These are phyloP conservation scores for Ramazzottius varieornatus DNA, from an alignment of 2,888 invertebrate species.

Conservation along the genomic window DNA sequence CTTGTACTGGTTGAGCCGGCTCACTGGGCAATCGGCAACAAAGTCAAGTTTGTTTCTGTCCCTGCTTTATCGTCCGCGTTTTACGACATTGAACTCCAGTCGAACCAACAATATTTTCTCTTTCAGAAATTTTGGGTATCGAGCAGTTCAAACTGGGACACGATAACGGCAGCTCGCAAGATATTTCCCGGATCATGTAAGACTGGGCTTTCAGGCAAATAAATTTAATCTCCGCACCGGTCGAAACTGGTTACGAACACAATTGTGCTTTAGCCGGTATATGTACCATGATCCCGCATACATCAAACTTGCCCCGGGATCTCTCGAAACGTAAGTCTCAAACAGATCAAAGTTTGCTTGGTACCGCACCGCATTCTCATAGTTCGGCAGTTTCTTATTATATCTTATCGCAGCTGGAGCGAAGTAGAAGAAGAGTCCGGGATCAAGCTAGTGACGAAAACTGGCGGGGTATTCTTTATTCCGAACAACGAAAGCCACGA, in stretches of 20 bases:
- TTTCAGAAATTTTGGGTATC: constrained; percentile 16
- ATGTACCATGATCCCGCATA: constrained; percentile 18
- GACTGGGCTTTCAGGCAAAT: too few species aligned
- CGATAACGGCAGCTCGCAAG: constrained; percentile 20
- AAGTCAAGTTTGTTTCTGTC: not conserved
- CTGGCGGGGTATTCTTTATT: constrained; percentile 15
- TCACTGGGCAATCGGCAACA: not conserved
- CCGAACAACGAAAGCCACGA: constrained; percentile 12
- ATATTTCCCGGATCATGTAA: constrained; percentile 20
- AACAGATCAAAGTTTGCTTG: too few species aligned
- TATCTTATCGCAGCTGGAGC: constrained; percentile 14
- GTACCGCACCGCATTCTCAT: not conserved
- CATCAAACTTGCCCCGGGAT: constrained; percentile 16
- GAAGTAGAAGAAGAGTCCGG: constrained; percentile 19
- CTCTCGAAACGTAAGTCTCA: constrained; percentile 17
- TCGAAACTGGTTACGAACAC: too few species aligned
- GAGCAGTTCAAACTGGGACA: constrained; percentile 20
- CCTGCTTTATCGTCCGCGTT: not conserved
- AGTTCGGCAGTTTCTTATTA: not conserved
- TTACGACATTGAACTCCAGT: not conserved
- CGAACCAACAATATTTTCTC: not conserved
- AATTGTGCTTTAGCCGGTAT: constrained; percentile 14
- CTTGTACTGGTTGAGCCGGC: constrained; percentile 18
- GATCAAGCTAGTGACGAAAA: constrained; percentile 16
- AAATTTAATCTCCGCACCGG: too few species aligned